Base-by-base conservation (phyloP, 2,888 invertebrate species). In the Rhagonycha fulva region DNA sequence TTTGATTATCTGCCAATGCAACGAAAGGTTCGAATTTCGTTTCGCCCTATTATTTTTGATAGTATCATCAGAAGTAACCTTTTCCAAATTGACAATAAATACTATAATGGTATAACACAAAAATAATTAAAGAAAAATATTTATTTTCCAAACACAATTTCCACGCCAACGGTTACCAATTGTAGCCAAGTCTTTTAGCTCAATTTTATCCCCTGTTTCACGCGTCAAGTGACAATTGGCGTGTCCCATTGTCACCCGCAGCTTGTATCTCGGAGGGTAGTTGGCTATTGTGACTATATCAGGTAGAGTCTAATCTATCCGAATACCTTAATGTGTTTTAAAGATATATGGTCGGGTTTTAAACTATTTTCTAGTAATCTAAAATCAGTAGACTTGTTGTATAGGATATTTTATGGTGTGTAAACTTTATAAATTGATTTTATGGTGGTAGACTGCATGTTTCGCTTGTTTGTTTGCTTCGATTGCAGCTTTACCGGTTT, bases 61-160 rank as follows among this genome's bases (percentile, higher is more conserved):
- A 19, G 1, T 1, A n/a, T 47, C 47, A n/a, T 32, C 32, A 32
- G 12, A 32, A 32, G 32, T 32, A 74, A 76, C 14, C 72, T 47
- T 69, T 30, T 30, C 26, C 71, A 76, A 78, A 75, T 47, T 68
- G 75, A 78, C 75, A 75, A 76, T 78, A 78, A 72, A 68, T 70
- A 63, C 30, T 24, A 68, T 75, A 73, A 78, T 76, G 62, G 68
- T 60, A 62, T 73, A 71, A 74, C 63, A 74, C 62, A 47, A 68
- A 75, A 70, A 75, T 84, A 84, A 85, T 85, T 84, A 84, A 85
- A 85, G 83, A 84, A 85, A 83, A 85, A 85, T 84, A 85, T 85
- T 84, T 84, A 84, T 83, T 83, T 84, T 85, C 81, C 76, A 84
- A 84, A 83, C 82, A 84, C 77, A 83, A 82, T 83, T 83, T 84